phyloP scores from a whole-genome alignment of 2,888 invertebrate genomes.

The Lasioglossum villosulum region DNA sequence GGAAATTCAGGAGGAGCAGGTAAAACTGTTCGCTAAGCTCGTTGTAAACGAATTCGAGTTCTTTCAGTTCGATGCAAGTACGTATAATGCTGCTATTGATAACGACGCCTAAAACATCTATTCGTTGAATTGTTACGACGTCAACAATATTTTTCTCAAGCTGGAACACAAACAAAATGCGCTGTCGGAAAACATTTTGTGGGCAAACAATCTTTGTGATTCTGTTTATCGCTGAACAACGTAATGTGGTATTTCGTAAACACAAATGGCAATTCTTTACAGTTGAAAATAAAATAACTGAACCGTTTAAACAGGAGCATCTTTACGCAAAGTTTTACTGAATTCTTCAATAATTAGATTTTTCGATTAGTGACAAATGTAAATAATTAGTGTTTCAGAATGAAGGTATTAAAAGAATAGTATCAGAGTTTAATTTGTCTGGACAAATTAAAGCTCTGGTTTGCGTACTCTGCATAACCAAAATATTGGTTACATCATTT shows the following conservation, averaged over 20 bases:
- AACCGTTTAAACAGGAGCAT: background rate
- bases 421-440: background rate
- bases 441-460: background rate
- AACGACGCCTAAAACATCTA: background rate
- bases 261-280: background rate
- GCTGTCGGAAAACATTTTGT: too few species aligned
- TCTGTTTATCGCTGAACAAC: background rate
- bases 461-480: constrained; percentile 1
- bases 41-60: constrained; percentile 38
- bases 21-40: constrained; percentile 26
- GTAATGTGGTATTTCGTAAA: background rate
- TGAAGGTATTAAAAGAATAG: background rate
- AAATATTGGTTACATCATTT: constrained; percentile 9
- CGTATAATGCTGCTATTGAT: background rate
- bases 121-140: background rate
- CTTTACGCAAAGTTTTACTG: too few species aligned
- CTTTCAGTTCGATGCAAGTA: background rate
- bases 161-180: background rate
- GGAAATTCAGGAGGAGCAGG: constrained; percentile 45
- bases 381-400: background rate
- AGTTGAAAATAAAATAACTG: background rate
- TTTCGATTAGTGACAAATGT: background rate
- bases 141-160: background rate
- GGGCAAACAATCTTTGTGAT: background rate
- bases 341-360: background rate